phyloP scores from a whole-genome alignment of 2,113 vertebrate species.

The Butastur rufipennis region DNA sequence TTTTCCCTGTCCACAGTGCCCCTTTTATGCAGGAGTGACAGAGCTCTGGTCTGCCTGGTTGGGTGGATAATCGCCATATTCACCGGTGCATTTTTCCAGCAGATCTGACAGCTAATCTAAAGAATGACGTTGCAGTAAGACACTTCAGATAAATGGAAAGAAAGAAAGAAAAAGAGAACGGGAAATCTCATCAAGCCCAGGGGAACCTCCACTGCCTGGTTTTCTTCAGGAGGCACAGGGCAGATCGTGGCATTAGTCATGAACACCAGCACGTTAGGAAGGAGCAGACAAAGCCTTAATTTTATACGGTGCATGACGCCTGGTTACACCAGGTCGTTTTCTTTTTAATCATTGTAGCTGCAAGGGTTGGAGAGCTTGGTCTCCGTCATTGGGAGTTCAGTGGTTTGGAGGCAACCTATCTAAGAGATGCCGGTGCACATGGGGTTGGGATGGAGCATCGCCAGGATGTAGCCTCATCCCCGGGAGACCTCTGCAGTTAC shows the following conservation, averaged over 20 bases:
- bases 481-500: accelerated
- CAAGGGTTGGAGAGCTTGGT: not conserved
- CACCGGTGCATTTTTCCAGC: not conserved
- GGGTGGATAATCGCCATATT: not conserved
- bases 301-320: accelerated
- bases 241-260: not conserved
- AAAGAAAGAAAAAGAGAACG: not conserved
- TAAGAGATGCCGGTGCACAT: accelerated
- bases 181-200: not conserved
- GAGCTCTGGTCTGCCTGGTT: not conserved
- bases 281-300: not conserved
- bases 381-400: not conserved
- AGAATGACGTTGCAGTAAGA: not conserved
- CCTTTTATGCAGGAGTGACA: not conserved
- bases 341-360: not conserved
- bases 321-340: not conserved
- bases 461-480: not conserved
- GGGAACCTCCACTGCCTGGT: not conserved
- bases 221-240: conserved; percentile 2
- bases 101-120: not conserved
- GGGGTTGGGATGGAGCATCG: not conserved
- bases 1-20: not conserved
- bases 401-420: not conserved
- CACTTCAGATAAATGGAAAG: not conserved
- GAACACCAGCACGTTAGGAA: not conserved